Evolutionary conservation across 1,140 invertebrate genomes (phyloP), one percentile per base, ranked within the genome.

Genomic region (Drosophila funebris): DNA sequence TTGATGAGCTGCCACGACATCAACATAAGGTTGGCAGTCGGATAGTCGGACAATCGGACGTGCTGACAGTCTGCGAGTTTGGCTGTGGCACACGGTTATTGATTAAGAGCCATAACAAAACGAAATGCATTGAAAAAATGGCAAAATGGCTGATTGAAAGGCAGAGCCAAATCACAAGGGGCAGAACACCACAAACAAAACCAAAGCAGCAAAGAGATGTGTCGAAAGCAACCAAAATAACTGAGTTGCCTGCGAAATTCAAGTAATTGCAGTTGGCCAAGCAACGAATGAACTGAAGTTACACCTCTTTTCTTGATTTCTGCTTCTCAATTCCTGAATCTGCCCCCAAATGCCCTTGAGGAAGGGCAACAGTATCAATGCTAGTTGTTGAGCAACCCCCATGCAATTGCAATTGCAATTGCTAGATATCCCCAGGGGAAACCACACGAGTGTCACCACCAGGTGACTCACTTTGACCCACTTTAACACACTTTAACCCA

Each of bases 71-170:
- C 9, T 8, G 50, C 18, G 4, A 14, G 37, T 13, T 11, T 8
- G 18, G 3, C 13, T 50, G n/a, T n/a, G 44, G 56, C 33, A 43
- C 67, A 79, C 64, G 83, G 76, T 89, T 89, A 88, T 88, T 88
- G 84, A 88, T 88, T 88, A 88, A 89, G 84, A 69, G 66, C 76
- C 80, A 88, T 87, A 87, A 87, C 73, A 75, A 72, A 50, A 43
- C 58, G 48, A 57, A 85, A 85, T 85, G 60, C 70, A 73, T 39
- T 31, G 39, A 60, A 50, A 63, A 41, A 48, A n/a, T n/a, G 41
- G 18, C 70, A 48, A 69, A 88, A 88, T 88, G 76, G 70, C 73
- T 83, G 83, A 88, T 88, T 88, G 84, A 88, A 87, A 79, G 73
- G 60, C 48, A 63, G 22, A 61, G 43, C 56, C 48, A 62, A 63